Base-by-base conservation (phyloP, 2,797 vertebrate species). In the Echiichthys vipera region DNA sequence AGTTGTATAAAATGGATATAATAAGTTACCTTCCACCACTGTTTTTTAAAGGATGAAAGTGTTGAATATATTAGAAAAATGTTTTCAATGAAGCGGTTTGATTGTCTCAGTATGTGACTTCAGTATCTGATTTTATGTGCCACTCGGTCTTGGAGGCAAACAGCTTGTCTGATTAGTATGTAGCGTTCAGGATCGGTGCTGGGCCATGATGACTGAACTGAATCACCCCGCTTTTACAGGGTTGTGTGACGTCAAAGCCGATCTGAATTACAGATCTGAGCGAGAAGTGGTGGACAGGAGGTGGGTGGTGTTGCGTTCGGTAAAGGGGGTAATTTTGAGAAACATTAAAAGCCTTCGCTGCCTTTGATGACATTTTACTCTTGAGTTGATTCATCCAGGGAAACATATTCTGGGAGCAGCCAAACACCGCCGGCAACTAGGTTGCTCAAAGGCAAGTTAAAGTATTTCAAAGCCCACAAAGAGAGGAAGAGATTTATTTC, bases 151-250 rank as follows among this genome's bases (percentile, higher is more conserved):
- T 64, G 0, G 7, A 56, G 55, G 55, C 64, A 29, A 68, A 57
- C 72, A 53, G 63, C 71, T n/a, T 2, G 70, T 57, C 46, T 84
- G 65, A 82, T 70, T 37, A 68, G 51, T 25, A 68, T 17, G 75
- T 15, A 29, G 65, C 18, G 29, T 68, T 81, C 22, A 18, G 71
- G 47, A 47, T 56, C 62, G n/a, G 32, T 8, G 10, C 11, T 9
- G 43, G 49, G 43, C 20, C 43, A 11, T 4, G 70, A 72, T 81
- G 78, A 83, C 61, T 65, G n/a, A 65, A 69, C 55, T n/a, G n/a
- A n/a, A n/a, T 7, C 54, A 24, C 18, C 7, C 45, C 13, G 53
- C 24, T 15, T 17, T 54, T 63, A 54, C 17, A 24, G 25, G 14
- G 36, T 12, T 9, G 5, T n/a, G 62, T 76, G 78, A 77, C 53